Base-by-base conservation (phyloP, 2,797 vertebrate species). In the Alauda arvensis region DNA sequence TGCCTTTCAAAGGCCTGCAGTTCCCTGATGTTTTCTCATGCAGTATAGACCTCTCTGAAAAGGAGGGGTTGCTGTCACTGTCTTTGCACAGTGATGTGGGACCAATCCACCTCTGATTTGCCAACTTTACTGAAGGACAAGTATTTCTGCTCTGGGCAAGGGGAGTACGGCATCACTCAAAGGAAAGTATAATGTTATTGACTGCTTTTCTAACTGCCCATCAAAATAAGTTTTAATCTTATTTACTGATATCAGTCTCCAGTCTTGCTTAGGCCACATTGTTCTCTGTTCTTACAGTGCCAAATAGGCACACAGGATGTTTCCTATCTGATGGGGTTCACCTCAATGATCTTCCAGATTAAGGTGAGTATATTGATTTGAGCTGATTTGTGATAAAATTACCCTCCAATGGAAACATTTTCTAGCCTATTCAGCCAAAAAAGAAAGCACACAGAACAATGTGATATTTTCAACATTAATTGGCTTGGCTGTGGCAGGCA, bases 1-100 rank as follows among this genome's bases (percentile, higher is more conserved):
- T 95, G 93, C 89, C 89, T 96, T 96, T 96, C 94, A 95, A 96
- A 96, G 79, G 83, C 84, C 87, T 85, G n/a, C 37, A 76, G 52
- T 92, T 59, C 87, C 93, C 76, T 68, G 89, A 85, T 14, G 31
- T 77, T 90, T 94, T 72, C 70, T 87, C 61, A 49, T 70, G 90
- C 72, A 85, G 59, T 69, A 46, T 24, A 82, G 79, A 49, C 76
- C 84, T 94, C 94, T 91, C 85, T 77, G 77, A 85, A 91, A 88
- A 42, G 4, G 12, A 2, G 3, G 45, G 49, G 60, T 61, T 91
- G 65, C 80, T 94, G 91, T 83, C 78, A 77, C 81, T 92, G 76
- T 74, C 85, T 93, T 93, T 94, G 92, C 93, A 72, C 71, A 53
- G 25, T 67, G 88, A 77, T 75, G 69, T 80, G 90, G 72, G 83